Evolutionary conservation across 2,888 invertebrate genomes (phyloP).

Genomic region (Chrysolina americana): DNA sequence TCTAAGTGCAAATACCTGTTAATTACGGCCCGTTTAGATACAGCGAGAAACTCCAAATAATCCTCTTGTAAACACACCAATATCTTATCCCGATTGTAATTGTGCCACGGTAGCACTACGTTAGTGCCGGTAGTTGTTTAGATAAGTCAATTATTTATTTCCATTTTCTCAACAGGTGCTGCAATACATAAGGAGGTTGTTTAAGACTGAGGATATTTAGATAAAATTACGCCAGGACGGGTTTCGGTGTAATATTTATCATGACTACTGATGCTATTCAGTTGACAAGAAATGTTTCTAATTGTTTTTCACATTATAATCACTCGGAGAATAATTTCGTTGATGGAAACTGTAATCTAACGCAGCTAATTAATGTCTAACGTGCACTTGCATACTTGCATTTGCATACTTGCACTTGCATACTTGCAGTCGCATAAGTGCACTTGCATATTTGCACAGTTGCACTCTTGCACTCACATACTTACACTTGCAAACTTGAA

Average conservation of each 20-base stretch:
- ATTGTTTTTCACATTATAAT: too few relatives aligned
- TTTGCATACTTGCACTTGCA: too few relatives aligned
- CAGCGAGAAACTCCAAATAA: constrained; percentile 54
- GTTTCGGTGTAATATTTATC: not conserved
- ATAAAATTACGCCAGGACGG: not conserved
- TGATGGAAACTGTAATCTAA: too few relatives aligned
- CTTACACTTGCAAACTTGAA: too few relatives aligned
- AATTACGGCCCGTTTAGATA: constrained; percentile 59
- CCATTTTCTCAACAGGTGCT: constrained; percentile 43
- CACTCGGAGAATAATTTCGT: too few relatives aligned
- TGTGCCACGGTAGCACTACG: constrained; percentile 53
- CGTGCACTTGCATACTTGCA: too few relatives aligned
- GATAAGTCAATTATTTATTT: constrained; percentile 60
- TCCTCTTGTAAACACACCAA: constrained; percentile 58
- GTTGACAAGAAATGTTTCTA: too few relatives aligned
- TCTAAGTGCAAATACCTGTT: constrained; percentile 62
- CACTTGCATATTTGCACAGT: too few relatives aligned
- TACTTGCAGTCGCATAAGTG: too few relatives aligned
- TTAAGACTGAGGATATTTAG: not conserved
- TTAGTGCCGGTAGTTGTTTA: constrained; percentile 56
- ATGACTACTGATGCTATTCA: too few relatives aligned
- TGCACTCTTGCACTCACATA: too few relatives aligned
- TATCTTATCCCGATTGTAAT: constrained; percentile 62
- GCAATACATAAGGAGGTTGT: not conserved
- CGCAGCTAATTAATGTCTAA: too few relatives aligned